Conservation (phyloP, 2,797 vertebrate genomes). For the Lutjanus campechanus region DNA sequence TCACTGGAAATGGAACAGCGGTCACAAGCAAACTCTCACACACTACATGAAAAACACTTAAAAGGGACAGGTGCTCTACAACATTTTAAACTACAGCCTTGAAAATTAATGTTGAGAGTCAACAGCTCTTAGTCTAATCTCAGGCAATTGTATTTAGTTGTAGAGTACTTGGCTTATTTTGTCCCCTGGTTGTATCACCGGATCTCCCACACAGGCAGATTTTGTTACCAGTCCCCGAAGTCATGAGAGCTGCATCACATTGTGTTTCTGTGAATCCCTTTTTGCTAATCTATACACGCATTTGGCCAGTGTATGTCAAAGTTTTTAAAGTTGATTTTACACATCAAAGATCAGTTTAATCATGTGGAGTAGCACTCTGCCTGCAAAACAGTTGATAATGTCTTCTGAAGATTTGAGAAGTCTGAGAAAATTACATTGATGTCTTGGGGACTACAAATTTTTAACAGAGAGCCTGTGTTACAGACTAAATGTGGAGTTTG, state of each 20-base stretch:
- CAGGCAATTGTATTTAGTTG: not conserved
- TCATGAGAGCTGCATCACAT: not conserved
- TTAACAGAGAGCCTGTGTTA: not conserved
- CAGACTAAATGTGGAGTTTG: not conserved
- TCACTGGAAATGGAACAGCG: not conserved
- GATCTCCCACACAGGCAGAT: no score
- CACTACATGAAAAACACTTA: not conserved
- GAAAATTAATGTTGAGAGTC: not conserved
- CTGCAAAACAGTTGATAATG: not conserved
- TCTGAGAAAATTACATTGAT: not conserved
- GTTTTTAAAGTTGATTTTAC: not conserved
- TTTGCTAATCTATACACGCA: not conserved
- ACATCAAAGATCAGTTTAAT: not conserved
- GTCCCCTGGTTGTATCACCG: not conserved
- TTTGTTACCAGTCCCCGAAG: not conserved
- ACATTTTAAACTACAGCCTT: not conserved
- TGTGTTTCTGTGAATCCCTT: not conserved
- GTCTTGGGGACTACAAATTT: not conserved
- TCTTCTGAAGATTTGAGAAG: not conserved
- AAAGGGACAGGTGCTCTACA: not conserved
- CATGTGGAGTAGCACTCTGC: not conserved
- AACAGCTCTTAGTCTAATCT: not conserved
- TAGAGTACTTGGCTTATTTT: not conserved
- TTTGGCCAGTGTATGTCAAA: not conserved
- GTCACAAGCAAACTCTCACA: constrained; percentile 5